Evolutionary conservation across 2,113 vertebrate genomes (phyloP), one percentile per base, ranked within the genome.

Genomic region (Serinus canaria): DNA sequence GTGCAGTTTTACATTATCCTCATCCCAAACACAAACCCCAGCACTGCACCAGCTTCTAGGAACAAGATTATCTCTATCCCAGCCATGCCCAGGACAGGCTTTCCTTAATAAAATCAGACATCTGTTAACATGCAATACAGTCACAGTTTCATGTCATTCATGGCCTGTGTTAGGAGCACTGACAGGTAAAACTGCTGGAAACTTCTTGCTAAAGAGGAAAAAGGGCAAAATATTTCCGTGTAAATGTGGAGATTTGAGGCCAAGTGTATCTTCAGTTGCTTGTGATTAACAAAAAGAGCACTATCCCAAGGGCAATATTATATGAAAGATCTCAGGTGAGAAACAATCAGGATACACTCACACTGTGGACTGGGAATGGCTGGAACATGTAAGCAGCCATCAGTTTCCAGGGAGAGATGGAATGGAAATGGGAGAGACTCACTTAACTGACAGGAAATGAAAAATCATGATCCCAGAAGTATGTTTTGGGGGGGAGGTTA

Each of bases 401-500:
- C 49, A 23, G 19, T 22, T 77, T 55, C 69, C 56, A 18, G 49
- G 50, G 37, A 37, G 37, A 37, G 37, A 37, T 37, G 37, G 37
- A 37, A 37, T 37, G 37, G 37, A 24, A 19, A 64, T 10, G 25
- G 55, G 30, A 91, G 33, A 74, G 28, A 86, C 62, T 30, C 15
- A 27, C 18, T 60, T 25, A 82, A 84, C 14, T 24, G 62, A 31
- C 13, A 35, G n/a, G 25, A 35, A 83, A 13, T 23, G 44, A 75
- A 67, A 39, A 86, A 37, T 49, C 18, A 50, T 4, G 33, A 47
- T 37, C n/a, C 20, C 62, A 89, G 21, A 60, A 73, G 44, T 0
- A n/a, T 7, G 2, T 9, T 10, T 24, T 5, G 23, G 3, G 3
- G 4, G 7, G 7, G 2, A 44, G 5, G 9, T n/a, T 82, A 50